Conservation (phyloP, 2,888 invertebrate genomes). For the Andrena haemorrhoa region DNA sequence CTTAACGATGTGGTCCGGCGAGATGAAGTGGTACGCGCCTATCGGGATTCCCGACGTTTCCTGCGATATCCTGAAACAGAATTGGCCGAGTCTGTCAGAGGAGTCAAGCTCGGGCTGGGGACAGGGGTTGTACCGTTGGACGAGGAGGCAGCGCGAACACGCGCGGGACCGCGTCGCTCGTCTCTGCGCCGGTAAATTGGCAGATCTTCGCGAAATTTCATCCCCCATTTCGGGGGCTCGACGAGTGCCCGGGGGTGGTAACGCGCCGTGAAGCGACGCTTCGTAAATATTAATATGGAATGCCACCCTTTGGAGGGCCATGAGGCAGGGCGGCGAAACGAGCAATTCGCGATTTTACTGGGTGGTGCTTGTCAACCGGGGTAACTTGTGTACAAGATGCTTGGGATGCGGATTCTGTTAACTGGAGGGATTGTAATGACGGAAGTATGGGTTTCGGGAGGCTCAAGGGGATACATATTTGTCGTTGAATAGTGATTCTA, state of each 20-base stretch:
- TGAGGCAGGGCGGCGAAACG: too few relatives aligned
- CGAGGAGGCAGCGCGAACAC: slow-evolving; percentile 1
- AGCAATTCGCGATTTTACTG: too few relatives aligned
- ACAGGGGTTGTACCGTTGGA: neutral
- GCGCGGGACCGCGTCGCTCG: slow-evolving; percentile 11
- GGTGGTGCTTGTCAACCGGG: too few relatives aligned
- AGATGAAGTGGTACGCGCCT: slow-evolving; percentile 96
- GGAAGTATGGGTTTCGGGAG: too few relatives aligned
- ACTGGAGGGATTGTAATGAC: too few relatives aligned
- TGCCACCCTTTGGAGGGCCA: too few relatives aligned
- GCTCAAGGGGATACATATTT: too few relatives aligned
- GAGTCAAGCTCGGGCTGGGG: slow-evolving; percentile 6
- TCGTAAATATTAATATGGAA: slow-evolving; percentile 24
- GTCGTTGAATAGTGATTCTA: too few relatives aligned
- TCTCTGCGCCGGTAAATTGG: neutral
- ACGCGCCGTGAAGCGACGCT: neutral
- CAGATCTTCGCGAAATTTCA: neutral
- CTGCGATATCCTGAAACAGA: slow-evolving; percentile 95
- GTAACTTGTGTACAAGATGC: too few relatives aligned
- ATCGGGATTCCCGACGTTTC: slow-evolving; percentile 96
- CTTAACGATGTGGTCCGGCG: slow-evolving; percentile 96
- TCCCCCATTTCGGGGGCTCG: too few relatives aligned
- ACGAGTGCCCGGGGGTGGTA: neutral
- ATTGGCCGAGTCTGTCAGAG: slow-evolving; percentile 65
- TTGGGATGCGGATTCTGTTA: too few relatives aligned